phyloP scores from a whole-genome alignment of 2,888 invertebrate species.

The Coleophora flavipennella region DNA sequence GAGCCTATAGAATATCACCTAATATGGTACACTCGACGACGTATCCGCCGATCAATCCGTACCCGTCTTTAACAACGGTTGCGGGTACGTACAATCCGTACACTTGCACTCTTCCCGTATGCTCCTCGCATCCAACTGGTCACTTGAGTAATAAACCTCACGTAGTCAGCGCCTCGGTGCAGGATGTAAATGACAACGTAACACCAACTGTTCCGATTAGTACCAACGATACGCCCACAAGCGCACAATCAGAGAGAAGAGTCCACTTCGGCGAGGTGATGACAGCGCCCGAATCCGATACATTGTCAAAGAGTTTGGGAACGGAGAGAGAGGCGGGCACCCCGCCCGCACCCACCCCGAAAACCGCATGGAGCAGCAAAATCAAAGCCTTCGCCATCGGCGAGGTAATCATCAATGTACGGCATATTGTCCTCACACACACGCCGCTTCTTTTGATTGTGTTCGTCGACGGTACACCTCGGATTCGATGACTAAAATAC shows the following conservation, averaged over 20 bases:
- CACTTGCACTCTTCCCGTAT: constrained; percentile 50
- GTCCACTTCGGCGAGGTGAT: constrained; percentile 64
- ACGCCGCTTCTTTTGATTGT: constrained; percentile 68
- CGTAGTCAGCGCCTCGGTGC: constrained; percentile 39
- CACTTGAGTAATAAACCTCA: constrained; percentile 32
- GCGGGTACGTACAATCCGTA: constrained; percentile 64
- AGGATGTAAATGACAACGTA: constrained; percentile 53
- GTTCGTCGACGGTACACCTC: constrained; percentile 60
- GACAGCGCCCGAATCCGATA: constrained; percentile 51
- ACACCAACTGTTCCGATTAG: constrained; percentile 36
- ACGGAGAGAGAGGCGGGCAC: constrained; percentile 46
- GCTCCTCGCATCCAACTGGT: constrained; percentile 33
- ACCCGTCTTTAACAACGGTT: constrained; percentile 61
- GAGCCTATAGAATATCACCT: constrained; percentile 39
- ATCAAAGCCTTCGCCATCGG: constrained; percentile 70
- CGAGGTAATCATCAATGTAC: constrained; percentile 68
- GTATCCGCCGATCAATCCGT: constrained; percentile 60
- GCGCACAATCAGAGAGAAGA: constrained; percentile 63
- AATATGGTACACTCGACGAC: constrained; percentile 59
- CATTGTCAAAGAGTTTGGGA: constrained; percentile 49
- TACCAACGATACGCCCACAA: constrained; percentile 42
- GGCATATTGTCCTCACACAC: constrained; percentile 55
- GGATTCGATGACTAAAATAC: constrained; percentile 46
- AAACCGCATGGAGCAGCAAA: constrained; percentile 69
- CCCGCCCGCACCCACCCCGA: constrained; percentile 49